phyloP scores from a whole-genome alignment of 2,797 vertebrate species.

The Galaxias olidus region DNA sequence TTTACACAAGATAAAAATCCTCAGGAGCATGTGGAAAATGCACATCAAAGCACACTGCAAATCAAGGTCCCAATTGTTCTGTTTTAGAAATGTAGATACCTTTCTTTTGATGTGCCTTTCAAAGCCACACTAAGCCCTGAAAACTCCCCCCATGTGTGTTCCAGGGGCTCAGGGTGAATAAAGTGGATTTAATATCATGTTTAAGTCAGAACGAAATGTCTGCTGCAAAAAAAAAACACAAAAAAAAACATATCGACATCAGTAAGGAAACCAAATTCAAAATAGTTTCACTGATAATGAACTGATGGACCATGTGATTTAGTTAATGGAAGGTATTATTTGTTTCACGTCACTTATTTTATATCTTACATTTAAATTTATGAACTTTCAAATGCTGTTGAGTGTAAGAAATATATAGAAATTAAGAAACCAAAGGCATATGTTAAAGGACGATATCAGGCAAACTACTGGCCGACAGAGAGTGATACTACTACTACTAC shows the following conservation, averaged over 20 bases:
- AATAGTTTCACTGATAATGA: conserved; percentile 31
- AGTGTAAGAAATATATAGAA: too few relatives aligned
- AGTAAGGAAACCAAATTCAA: conserved; percentile 35
- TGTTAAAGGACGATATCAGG: too few relatives aligned
- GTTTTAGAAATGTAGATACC: conserved; percentile 63
- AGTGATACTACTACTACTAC: too few relatives aligned
- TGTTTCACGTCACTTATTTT: background rate
- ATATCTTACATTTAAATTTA: too few relatives aligned
- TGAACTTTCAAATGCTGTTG: too few relatives aligned
- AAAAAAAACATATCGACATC: conserved; percentile 41
- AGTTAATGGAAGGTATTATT: conserved; percentile 15
- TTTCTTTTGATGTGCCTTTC: conserved; percentile 76
- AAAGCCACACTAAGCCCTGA: conserved; percentile 60
- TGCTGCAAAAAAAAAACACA: conserved; percentile 36
- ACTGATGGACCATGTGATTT: background rate
- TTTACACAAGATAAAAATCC: conserved; percentile 48
- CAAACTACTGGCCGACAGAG: too few relatives aligned
- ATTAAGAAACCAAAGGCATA: too few relatives aligned
- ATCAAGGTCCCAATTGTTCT: conserved; percentile 61
- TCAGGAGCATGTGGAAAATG: conserved; percentile 53
- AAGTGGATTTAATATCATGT: conserved; percentile 57
- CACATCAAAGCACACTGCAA: conserved; percentile 69
- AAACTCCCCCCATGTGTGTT: conserved; percentile 48
- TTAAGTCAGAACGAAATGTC: conserved; percentile 46
- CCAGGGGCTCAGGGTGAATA: conserved; percentile 40